Base-by-base conservation (phyloP, 30 jellyfish, hydroid and myxozoan genomes). In the Chironex yamaguchii region DNA sequence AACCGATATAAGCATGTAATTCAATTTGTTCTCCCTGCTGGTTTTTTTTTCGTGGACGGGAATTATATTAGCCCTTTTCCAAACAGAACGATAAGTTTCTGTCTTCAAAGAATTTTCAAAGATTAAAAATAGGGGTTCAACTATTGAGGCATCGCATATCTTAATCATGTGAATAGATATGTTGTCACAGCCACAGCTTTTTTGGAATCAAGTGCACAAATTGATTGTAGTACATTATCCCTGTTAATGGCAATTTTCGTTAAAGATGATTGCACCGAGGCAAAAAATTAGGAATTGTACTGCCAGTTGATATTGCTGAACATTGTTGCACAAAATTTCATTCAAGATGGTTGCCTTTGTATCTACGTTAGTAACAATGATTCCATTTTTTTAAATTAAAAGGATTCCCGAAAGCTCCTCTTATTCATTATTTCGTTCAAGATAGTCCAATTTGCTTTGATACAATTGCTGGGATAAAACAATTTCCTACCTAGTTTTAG, bases 1-100 rank as follows among this genome's bases (percentile, higher is more conserved):
- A 76, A 83, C 80, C 29, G 93, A 67, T 42, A 83, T 83, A 1
- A 88, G 93, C 2, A 80, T 29, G 36, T 67, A 83, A 69, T 83
- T 83, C 6, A 14, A 21, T 30, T 20, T 34, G 29, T 6, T 64
- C 4, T 31, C 62, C 58, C 64, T 66, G 58, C 72, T 23, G 29
- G 29, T 36, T 34, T 25, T 79, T 49, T 83, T 83, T 35, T 79
- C 66, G 67, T 83, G 93, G 6, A 83, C 49, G 13, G 93, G 93
- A 70, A 83, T 69, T 2, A 83, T 68, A 27, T 63, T 81, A 9
- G 87, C 87, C 33, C 27, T 34, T 48, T 81, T 81, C 64, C 78
- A 49, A 17, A 22, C 2, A 26, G 52, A 65, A 1, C 76, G 91
- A 32, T 30, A 64, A 30, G 48, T 67, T 29, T 85, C 91, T 62